A percentile compares a stretch with the other conserved stretches of the same genome.
Evolutionary conservation across 2,888 invertebrate species (phyloP).

Genomic region (Prosopocoilus inquinatus): DNA sequence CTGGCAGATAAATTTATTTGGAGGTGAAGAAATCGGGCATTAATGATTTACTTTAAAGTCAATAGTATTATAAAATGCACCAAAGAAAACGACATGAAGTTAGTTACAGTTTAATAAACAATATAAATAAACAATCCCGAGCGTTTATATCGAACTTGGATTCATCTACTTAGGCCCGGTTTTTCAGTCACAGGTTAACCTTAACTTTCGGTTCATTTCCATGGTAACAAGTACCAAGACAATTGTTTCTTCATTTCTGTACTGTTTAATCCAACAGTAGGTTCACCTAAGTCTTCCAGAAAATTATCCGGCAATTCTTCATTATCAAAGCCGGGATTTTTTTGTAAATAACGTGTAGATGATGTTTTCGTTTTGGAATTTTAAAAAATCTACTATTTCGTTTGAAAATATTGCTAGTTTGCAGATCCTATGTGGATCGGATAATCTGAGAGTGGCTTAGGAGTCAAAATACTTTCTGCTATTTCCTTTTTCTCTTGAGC

Average conservation of each 20-base stretch:
- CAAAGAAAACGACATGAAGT: no score
- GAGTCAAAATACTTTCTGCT: conserved; percentile 25
- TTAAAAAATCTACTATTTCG: conserved; percentile 36
- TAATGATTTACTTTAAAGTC: no score
- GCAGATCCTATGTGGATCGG: conserved; percentile 32
- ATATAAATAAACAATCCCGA: no score
- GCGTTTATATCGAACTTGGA: no score
- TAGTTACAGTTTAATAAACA: no score
- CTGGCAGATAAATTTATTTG: no score
- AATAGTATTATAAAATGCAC: no score
- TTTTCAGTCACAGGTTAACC: no score
- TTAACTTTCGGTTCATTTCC: no score
- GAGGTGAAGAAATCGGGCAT: no score
- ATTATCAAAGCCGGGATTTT: conserved; percentile 40
- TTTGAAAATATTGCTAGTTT: conserved; percentile 31
- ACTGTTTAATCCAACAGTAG: conserved; percentile 23
- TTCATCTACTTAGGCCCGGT: no score
- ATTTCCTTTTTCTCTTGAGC: conserved; percentile 31
- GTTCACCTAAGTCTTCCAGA: conserved; percentile 22
- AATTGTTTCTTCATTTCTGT: conserved; percentile 47
- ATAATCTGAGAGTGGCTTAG: neutral
- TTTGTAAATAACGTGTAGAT: conserved; percentile 47
- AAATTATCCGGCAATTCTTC: conserved; percentile 37
- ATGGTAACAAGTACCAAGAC: no score
- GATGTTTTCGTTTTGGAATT: conserved; percentile 38